A percentile compares a stretch with the other conserved stretches of the same genome.
phyloP scores from a whole-genome alignment of 2,888 invertebrate species.

The Heteropelma amictum region DNA sequence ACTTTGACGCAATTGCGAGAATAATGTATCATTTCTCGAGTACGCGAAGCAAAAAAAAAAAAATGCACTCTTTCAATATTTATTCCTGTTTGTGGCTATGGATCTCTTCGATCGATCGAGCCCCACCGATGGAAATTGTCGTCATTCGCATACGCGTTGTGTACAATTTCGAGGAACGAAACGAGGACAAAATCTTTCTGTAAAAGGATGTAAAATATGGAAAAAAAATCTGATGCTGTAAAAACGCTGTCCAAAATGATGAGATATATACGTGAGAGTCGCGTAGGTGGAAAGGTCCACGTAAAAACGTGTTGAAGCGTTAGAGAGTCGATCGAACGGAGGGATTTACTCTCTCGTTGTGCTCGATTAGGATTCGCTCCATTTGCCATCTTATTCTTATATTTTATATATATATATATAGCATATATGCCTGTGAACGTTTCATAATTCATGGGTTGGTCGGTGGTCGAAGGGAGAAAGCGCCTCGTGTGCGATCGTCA shows the following conservation, averaged over 20 bases:
- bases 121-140: too few relatives aligned
- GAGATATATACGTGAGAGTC: background rate
- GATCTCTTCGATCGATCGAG: too few relatives aligned
- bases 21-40: too few relatives aligned
- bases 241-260: background rate
- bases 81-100: too few relatives aligned
- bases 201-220: too few relatives aligned
- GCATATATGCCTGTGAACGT: conserved; percentile 52
- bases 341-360: conserved; percentile 16
- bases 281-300: background rate
- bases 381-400: conserved; percentile 43
- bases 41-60: too few relatives aligned
- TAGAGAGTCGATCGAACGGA: conserved; percentile 7
- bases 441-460: conserved; percentile 55
- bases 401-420: conserved; percentile 6
- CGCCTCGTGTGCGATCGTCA: conserved; percentile 49
- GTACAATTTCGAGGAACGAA: too few relatives aligned
- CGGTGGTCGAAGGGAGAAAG: conserved; percentile 34
- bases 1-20: too few relatives aligned
- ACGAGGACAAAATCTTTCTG: too few relatives aligned
- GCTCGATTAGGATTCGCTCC: conserved; percentile 50
- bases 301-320: conserved; percentile 25
- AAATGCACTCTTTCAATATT: too few relatives aligned
- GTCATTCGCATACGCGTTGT: too few relatives aligned
- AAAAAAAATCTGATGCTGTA: background rate